A percentile compares a stretch with the other conserved stretches of the same genome.
Conservation (phyloP, 2,888 invertebrate genomes). For the Linnaemya tessellans region DNA sequence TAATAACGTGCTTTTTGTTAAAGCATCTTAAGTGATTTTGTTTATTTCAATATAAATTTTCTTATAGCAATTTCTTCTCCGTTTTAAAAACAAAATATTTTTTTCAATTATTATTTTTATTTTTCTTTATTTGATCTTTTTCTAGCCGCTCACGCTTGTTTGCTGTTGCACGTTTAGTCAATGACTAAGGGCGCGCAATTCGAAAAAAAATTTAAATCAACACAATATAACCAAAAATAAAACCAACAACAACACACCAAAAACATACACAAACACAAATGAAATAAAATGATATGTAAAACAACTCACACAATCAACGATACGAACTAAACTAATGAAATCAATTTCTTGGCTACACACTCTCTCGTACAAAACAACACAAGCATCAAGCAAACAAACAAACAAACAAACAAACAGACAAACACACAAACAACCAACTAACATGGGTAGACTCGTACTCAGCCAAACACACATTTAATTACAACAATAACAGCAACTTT, state of each 20-base stretch:
- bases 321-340: constrained; percentile 80
- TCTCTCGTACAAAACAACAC: constrained; percentile 70
- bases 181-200: constrained; percentile 82
- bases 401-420: constrained; percentile 52
- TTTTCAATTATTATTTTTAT: constrained; percentile 44
- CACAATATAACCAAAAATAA: constrained; percentile 70
- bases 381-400: constrained; percentile 56
- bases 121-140: constrained; percentile 3
- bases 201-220: constrained; percentile 82
- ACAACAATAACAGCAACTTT: constrained; percentile 52
- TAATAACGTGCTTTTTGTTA: neutral
- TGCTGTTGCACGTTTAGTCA: constrained; percentile 79
- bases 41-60: constrained; percentile 1
- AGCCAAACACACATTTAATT: constrained; percentile 59
- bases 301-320: constrained; percentile 49
- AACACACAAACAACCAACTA: constrained; percentile 64
- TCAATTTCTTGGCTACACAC: constrained; percentile 77
- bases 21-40: neutral
- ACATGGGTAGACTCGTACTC: constrained; percentile 72
- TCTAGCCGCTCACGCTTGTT: constrained; percentile 69
- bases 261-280: constrained; percentile 72
- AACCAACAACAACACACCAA: constrained; percentile 53
- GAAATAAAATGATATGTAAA: constrained; percentile 53
- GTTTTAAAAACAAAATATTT: constrained; percentile 27
- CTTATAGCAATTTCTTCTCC: constrained; percentile 21